Base-by-base conservation (phyloP, 1,140 invertebrate genomes). In the Penaeus chinensis region DNA sequence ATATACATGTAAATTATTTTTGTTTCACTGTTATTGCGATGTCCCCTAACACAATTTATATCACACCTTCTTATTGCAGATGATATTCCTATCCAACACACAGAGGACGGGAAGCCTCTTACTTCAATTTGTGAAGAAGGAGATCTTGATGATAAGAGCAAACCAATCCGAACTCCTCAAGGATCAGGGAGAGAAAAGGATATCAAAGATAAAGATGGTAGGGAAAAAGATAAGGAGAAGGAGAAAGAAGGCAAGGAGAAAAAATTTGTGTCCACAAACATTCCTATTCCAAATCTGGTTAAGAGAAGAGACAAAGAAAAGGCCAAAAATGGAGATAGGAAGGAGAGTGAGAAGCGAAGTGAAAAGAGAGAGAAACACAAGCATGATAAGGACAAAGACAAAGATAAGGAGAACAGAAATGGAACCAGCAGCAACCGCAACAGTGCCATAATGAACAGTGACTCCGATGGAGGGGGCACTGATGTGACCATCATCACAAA, bases 81-180 rank as follows among this genome's bases (percentile, higher is more conserved):
- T 65, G 86, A 87, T 76, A 87, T 87, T 87, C 86, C 86, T 71
- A 87, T 87, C 81, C 86, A 87, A 74, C 81, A 62, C 32, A 83
- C 86, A 37, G 86, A 87, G 71, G 86, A 87, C 16, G 86, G 80
- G 69, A 76, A 77, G 20, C 69, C 66, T 11, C 86, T 87, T 42
- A 83, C 80, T 42, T 82, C 79, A 22, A 87, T 87, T 79, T 65
- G 69, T 37, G 86, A 87, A 71, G 86, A 87, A 42, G 86, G 69
- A n/a, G 86, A 78, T 47, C 69, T 13, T 63, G 66, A 82, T 22
- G 80, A 78, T 22, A 81, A 74, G 24, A 77, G 32, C 71, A 87
- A 83, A 54, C 86, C 86, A 19, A 87, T 87, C 61, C 86, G 86
- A 74, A 87, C 86, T 62, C 86, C 86, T 60, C 86, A 87, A 66